phyloP scores from a whole-genome alignment of 2,113 vertebrate species.

The Vidua chalybeata region DNA sequence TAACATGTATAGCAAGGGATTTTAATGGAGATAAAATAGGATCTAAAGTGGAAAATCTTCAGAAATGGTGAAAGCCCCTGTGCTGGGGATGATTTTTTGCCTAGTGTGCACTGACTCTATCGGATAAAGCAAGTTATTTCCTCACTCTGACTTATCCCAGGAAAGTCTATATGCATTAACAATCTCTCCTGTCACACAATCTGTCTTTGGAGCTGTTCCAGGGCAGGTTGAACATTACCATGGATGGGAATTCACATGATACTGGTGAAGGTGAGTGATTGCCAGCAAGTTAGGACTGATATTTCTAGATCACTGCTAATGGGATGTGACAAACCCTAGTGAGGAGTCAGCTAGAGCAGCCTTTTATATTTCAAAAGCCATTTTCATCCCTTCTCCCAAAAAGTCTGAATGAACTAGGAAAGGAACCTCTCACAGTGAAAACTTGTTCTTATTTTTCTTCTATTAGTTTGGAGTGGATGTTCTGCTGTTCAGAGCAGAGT shows the following conservation, averaged over 20 bases:
- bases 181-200: neutral
- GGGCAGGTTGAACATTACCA: neutral
- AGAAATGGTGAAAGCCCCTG: neutral
- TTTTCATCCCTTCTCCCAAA: constrained; percentile 5
- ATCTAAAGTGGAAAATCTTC: neutral
- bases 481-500: neutral
- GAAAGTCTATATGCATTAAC: neutral
- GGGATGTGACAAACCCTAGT: neutral
- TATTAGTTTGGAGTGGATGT: neutral
- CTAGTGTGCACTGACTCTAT: neutral
- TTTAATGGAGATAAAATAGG: neutral
- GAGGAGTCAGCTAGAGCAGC: neutral
- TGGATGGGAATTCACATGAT: neutral
- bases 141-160: neutral
- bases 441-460: constrained; percentile 22
- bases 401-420: constrained; percentile 3
- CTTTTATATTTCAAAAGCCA: constrained; percentile 13
- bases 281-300: neutral
- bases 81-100: neutral
- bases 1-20: neutral
- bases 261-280: neutral
- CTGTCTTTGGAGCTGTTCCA: neutral
- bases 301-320: neutral
- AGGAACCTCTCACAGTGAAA: neutral
- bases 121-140: neutral